Base-by-base conservation (phyloP, 2,888 invertebrate species). In the Eupsilia transversa region DNA sequence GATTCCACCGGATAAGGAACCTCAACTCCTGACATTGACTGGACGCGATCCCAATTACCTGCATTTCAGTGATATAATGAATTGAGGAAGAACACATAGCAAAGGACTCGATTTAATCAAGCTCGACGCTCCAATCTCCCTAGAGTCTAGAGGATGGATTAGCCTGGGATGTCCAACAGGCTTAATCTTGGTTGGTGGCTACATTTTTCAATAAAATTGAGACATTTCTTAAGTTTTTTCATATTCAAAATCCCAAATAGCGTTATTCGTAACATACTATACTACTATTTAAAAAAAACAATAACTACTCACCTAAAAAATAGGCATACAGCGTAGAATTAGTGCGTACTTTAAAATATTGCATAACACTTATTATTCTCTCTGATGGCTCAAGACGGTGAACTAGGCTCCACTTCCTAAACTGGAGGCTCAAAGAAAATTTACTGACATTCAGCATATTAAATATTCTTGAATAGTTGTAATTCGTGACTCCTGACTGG, bases 331-430 rank as follows among this genome's bases (percentile, higher is more conserved):
- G 83, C 2, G 95, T 96, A 38, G 96, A 94, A 87, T 96, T 96
- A 0, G 86, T 84, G 10, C 95, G 91, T 2, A 94, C 94, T 93
- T 96, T 96, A 70, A 96, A 95, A 83, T 95, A 95, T 79, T 96
- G 96, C 43, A 95, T 80, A 1, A 95, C 57, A 79, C 93, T 89
- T n/a, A 94, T 86, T 23, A 85, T 88, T 35, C 81, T 78, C n/a
- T 70, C 52, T 20, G 65, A 63, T 23, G 76, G 59, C 38, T 84
- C 74, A 5, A 82, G 27, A 6, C 80, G 76, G 52, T 89, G 82
- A 23, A 43, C 52, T 60, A 76, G 54, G 14, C 56, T 79, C 89
- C 91, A 89, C 54, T 80, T 81, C 17, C 77, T 89, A 46, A 89
- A 85, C 35, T 88, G 83, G 12, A 77, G 72, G 52, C 77, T 86